Base-by-base conservation (phyloP, 64 coral and sea anemone species). In the Actinia equina region DNA sequence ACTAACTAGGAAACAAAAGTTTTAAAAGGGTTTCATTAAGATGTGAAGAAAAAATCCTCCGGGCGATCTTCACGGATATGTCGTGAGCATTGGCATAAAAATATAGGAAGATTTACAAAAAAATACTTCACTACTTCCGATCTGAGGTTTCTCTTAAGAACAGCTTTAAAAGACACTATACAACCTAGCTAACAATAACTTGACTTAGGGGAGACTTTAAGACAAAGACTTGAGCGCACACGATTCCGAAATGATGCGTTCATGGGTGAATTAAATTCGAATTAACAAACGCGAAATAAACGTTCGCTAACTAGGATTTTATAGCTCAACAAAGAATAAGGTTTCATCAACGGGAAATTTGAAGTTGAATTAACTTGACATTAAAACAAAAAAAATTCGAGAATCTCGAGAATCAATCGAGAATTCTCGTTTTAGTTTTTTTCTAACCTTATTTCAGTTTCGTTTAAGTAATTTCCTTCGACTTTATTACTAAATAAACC, bases 51-150 rank as follows among this genome's bases (percentile, higher is more conserved):
- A 25, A 74, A 71, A 71, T 7, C 25, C 69, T 41, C 14, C 20
- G 25, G 69, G 69, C 69, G 10, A 14, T 74, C 0, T 74, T 41
- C 26, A 30, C 23, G 69, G 69, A 74, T 74, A 25, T 74, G n/a
- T 74, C 69, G 69, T 74, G 69, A 74, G 69, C 69, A 74, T 26
- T 74, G 69, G 25, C 69, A 74, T 11, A 74, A 9, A 74, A 74
- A 74, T 74, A 74, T 1, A 74, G 69, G 27, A 30, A 74, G 25
- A 74, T 74, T 74, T 74, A 74, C 69, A 74, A 74, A 74, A 57
- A 54, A 74, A 41, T 26, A 14, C 69, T 65, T 74, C 26, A 74
- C 69, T 74, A 74, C 69, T 74, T 74, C 69, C 69, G 69, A 74
- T 74, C 8, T 25, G 15, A 41, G 69, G 69, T 16, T 74, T 74